Conservation (phyloP, 2,888 invertebrate species). For the Calameuta filiformis region DNA sequence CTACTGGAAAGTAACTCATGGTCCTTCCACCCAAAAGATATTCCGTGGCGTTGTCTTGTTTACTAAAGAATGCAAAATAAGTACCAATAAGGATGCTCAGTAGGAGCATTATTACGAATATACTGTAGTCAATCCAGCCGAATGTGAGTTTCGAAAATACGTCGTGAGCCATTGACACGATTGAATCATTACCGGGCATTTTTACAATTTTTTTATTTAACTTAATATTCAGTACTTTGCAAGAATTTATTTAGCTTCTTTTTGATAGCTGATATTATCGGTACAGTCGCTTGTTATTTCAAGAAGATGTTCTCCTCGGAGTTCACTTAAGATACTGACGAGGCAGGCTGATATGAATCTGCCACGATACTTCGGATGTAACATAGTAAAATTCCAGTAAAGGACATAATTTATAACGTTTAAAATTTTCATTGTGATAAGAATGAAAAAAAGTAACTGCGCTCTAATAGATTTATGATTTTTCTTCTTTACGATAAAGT, state of each 20-base stretch:
- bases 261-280: background rate
- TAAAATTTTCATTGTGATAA: background rate
- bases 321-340: background rate
- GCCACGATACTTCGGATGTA: background rate
- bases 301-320: background rate
- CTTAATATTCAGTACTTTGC: background rate
- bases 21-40: conserved; percentile 77
- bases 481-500: background rate
- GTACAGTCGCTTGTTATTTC: background rate
- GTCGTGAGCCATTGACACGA: background rate
- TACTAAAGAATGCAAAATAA: conserved; percentile 70
- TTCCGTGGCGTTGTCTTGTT: conserved; percentile 72
- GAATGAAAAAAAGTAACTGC: background rate
- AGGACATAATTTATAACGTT: background rate
- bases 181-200: background rate
- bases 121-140: conserved; percentile 68
- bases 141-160: conserved; percentile 43
- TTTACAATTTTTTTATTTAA: background rate
- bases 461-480: background rate
- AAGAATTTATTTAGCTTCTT: background rate
- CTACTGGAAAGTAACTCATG: conserved; percentile 77
- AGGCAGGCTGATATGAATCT: background rate
- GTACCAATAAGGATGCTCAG: conserved; percentile 69
- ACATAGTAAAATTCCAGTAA: background rate
- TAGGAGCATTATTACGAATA: conserved; percentile 67